Evolutionary conservation across 2,888 invertebrate species (phyloP).

Genomic region (Dolichomitus sp.): DNA sequence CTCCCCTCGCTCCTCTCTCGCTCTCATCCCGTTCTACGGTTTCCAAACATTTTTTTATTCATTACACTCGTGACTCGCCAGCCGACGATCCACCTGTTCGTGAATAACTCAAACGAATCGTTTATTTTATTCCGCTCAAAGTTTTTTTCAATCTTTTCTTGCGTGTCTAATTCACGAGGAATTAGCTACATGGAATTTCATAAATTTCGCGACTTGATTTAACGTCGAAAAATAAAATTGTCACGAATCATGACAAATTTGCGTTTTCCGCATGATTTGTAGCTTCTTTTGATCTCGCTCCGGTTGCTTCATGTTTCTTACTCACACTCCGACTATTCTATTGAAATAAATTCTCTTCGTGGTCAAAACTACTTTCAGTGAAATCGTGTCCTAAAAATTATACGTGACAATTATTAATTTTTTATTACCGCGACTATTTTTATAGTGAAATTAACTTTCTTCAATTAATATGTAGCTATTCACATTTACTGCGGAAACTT

Average conservation of each 20-base stretch:
- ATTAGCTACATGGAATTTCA: neutral
- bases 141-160: neutral
- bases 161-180: neutral
- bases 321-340: neutral
- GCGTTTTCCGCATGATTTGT: constrained; percentile 74
- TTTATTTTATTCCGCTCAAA: constrained; percentile 26
- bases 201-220: neutral
- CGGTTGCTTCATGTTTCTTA: neutral
- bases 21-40: constrained; percentile 31
- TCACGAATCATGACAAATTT: constrained; percentile 74
- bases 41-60: constrained; percentile 30
- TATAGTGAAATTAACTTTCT: too few relatives aligned
- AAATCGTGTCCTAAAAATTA: neutral
- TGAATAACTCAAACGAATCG: constrained; percentile 53
- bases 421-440: too few relatives aligned
- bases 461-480: too few relatives aligned
- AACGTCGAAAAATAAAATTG: neutral
- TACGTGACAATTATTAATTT: too few relatives aligned
- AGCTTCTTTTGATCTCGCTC: constrained; percentile 72
- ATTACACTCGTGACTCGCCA: constrained; percentile 21
- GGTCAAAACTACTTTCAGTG: too few relatives aligned
- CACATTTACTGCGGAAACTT: too few relatives aligned
- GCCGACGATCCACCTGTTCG: constrained; percentile 54
- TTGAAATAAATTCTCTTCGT: neutral
- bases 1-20: neutral